Base-by-base conservation (phyloP, 1,140 invertebrate species). In the Aphelenchoides besseyi region DNA sequence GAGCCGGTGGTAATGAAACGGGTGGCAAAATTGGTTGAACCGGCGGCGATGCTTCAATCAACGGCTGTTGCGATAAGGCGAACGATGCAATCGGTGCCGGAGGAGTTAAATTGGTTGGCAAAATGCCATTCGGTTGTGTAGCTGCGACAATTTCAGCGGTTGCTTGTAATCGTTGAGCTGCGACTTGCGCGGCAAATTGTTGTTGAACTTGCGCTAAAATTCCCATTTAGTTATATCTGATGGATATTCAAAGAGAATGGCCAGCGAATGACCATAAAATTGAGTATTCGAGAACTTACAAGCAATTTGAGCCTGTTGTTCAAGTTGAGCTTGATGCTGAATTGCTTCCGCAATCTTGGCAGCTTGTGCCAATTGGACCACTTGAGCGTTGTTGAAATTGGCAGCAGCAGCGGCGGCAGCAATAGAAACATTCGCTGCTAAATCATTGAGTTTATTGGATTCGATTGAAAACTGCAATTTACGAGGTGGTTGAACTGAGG, bases 91-190 rank as follows among this genome's bases (percentile, higher is more conserved):
- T 78, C 35, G 77, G 23, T 18, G 29, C 23, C 18, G 33, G 18
- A 3, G 18, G 66, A 12, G 72, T 72, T 18, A 69, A 23, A n/a
- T 29, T 16, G 18, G 23, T 18, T 23, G 3, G 41, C 66, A 29
- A 35, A 28, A 63, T 52, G 36, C 18, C 30, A n/a, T 3, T 32
- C 30, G 32, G 26, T 26, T 32, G 23, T 2, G 37, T 18, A 32
- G 48, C 71, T n/a, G 54, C 12, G 0, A 35, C 73, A 48, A 54
- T 68, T 29, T 74, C 32, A 8, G 73, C 73, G 1, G 72, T 55
- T 79, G 76, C n/a, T 78, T 72, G 74, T 12, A 57, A 48, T n/a
- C 67, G 76, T 5, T 70, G 67, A 33, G 72, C 71, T 29, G 71
- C 76, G 16, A 79, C 62, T n/a, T 75, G 74, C 30, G 70, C 71